Evolutionary conservation across 2,113 vertebrate species (phyloP).

Genomic region (Ctenodactylus gundi): DNA sequence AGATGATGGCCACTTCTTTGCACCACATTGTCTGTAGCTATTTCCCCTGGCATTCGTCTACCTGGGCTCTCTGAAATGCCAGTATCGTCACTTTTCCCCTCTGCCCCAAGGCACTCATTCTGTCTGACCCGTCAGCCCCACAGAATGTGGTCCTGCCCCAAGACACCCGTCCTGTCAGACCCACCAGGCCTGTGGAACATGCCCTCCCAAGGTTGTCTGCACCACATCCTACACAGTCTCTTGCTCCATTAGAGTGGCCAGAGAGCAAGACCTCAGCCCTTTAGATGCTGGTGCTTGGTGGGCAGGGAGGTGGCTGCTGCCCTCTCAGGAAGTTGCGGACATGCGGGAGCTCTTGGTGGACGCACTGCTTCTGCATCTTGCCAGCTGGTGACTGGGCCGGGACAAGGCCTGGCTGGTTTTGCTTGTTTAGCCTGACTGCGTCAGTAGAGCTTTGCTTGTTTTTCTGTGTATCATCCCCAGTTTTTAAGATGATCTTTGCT

Average conservation of each 20-base stretch:
- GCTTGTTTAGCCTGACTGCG: not conserved
- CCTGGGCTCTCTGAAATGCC: not conserved
- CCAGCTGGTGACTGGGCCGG: not conserved
- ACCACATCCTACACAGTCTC: not conserved
- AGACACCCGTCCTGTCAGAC: not conserved
- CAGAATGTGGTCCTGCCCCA: too few species aligned
- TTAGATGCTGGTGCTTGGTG: not conserved
- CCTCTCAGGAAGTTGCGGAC: not conserved
- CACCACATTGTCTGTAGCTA: too few species aligned
- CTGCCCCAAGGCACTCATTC: not conserved
- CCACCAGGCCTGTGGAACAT: not conserved
- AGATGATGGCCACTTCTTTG: not conserved
- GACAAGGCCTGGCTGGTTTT: accelerated
- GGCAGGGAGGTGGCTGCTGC: not conserved
- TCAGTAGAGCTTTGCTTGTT: not conserved
- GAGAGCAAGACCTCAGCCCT: not conserved
- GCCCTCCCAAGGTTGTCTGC: not conserved
- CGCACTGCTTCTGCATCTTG: not conserved
- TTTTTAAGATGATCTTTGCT: not conserved
- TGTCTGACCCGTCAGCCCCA: not conserved
- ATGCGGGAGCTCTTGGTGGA: not conserved
- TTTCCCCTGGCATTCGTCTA: not conserved
- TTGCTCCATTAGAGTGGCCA: not conserved
- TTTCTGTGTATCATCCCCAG: not conserved
- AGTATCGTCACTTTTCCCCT: not conserved